These are phyloP conservation scores for Leptinotarsa tumamoca DNA, from an alignment of 2,888 invertebrate genomes.

Conservation along the genomic window DNA sequence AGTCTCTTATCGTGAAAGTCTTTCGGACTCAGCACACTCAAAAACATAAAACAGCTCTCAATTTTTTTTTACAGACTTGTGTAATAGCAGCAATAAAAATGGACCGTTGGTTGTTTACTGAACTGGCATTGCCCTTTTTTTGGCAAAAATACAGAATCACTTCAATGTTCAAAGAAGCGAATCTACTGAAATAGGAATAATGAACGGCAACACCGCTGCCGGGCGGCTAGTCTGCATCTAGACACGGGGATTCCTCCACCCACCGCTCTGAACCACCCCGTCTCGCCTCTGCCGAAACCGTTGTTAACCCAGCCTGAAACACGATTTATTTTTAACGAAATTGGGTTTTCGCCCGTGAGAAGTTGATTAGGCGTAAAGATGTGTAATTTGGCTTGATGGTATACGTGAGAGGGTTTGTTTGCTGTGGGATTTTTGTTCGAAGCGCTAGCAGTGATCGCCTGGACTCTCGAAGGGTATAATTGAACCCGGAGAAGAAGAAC, in stretches of 20 bases:
- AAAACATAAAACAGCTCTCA: no score
- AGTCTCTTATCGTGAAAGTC: no score
- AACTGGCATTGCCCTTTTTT: no score
- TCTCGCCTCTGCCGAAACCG: conserved; percentile 37
- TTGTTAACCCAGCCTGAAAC: conserved; percentile 12
- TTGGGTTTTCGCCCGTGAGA: conserved; percentile 20
- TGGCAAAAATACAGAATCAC: no score
- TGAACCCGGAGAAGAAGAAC: background rate
- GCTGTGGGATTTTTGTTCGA: background rate
- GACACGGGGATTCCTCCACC: conserved; percentile 57
- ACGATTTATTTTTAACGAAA: conserved; percentile 15
- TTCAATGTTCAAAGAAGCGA: no score
- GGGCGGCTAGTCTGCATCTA: conserved; percentile 59
- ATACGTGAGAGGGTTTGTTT: background rate
- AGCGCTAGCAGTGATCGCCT: background rate
- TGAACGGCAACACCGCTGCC: conserved; percentile 30
- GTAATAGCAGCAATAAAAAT: no score
- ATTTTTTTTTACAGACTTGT: no score
- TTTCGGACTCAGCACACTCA: no score
- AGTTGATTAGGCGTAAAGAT: conserved; percentile 21
- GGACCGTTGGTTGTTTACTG: no score
- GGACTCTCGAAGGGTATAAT: background rate
- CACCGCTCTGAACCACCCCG: conserved; percentile 39
- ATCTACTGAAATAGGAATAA: background rate
- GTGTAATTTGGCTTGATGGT: conserved; percentile 23